Base-by-base conservation (phyloP, 2,888 invertebrate species). In the Synergus itoensis region DNA sequence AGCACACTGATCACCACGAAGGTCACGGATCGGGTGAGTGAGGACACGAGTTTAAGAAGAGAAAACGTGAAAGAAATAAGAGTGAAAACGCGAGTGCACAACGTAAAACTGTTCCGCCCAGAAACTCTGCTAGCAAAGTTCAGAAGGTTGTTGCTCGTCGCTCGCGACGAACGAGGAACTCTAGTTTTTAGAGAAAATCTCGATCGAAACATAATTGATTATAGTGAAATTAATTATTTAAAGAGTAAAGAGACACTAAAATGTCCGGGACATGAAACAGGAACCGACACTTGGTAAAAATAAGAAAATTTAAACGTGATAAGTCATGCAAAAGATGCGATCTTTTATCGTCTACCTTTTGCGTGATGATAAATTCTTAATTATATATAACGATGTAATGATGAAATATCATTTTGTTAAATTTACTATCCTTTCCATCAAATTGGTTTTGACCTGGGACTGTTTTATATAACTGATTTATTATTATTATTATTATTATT, bases 1-100 rank as follows among this genome's bases (percentile, higher is more conserved):
- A 86, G 93, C 94, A 84, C 93, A 94, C 53, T 93, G 94, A 73
- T 93, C 94, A 77, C 93, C 94, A 60, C 93, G 73, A 73, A 73
- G 53, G 36, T 73, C 73, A 73, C 36, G 53, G 73, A 28, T 73
- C 73, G 73, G 53, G 28, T 53, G 73, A 73, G 73, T 73, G 73
- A 73, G 73, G 73, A 73, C 73, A 73, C 73, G 73, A 73, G 69
- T 67, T 67, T 43, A 12, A 14, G 18, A 18, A 41, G 28, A 43
- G 18, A 18, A 14, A 12, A n/a, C 43, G 67, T 45, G 67, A 57
- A 18, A 62, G 21, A 57, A 57, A 18, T n/a, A 57, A 57, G 53
- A 57, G 16, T 67, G 67, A 43, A 36, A 73, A 73, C 73, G 73
- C 53, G 73, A 73, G 73, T 73, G 73, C 73, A 73, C 73, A 73